Evolutionary conservation across 30 jellyfish, hydroid and myxozoan species (phyloP), one percentile per base, ranked within the genome.

Genomic region (Pelagia noctiluca): DNA sequence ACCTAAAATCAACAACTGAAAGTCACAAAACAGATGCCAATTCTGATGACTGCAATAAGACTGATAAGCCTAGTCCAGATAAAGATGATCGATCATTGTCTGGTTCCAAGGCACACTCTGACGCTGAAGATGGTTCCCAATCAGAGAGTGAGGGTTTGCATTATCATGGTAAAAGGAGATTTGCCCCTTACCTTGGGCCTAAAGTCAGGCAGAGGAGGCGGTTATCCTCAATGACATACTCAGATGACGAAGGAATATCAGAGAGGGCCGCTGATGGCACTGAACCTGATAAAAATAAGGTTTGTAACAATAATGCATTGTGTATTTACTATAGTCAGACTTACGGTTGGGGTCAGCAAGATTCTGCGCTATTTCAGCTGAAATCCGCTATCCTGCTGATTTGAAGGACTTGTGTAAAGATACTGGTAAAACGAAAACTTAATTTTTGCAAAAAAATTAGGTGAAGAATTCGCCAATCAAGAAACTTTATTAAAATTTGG

Each of bases 171-270:
- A 83, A 62, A 50, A 60, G 86, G 50, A 84, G 63, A 53, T 84
- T 71, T 84, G 57, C 73, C 3, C 95, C 95, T 1, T 68, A 28
- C 52, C 88, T 84, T 22, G 95, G 95, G 3, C 95, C 95, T 37
- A 36, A 50, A 13, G 95, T 84, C 50, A 37, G 95, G 68, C 95
- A 84, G 47, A 75, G 95, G 32, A 84, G 84, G 18, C 76, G 81
- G 13, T 78, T 72, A 8, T 83, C 94, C 0, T 72, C 83, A 18
- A 23, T 73, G 75, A 71, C 75, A 3, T 60, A 54, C 25, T 71
- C 84, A 26, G 95, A 84, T 50, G 95, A 84, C 42, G 95, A 84
- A 33, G 88, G 95, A 29, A n/a, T 16, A 42, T 42, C 16, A 42
- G 57, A 42, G 12, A 16, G 57, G 16, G 16, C 8, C 57, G 16